Conservation (phyloP, 1,140 invertebrate genomes). For the Calliopsis andreniformis region DNA sequence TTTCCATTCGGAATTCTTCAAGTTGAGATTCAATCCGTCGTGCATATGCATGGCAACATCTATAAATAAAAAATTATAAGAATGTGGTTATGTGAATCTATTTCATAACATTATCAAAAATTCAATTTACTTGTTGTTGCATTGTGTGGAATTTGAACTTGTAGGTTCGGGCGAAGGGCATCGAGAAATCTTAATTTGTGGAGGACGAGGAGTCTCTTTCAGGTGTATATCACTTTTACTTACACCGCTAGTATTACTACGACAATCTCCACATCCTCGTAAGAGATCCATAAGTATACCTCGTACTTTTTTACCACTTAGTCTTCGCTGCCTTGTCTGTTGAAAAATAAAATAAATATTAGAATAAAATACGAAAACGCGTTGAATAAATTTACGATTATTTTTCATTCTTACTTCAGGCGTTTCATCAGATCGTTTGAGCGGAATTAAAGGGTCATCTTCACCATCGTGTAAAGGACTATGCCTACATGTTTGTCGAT, state of each 20-base stretch:
- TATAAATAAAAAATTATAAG: constrained; percentile 26
- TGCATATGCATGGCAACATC: constrained; percentile 65
- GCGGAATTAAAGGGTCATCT: constrained; percentile 56
- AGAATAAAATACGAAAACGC: background rate
- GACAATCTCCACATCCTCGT: constrained; percentile 73
- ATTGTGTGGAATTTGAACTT: constrained; percentile 50
- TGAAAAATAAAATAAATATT: constrained; percentile 1
- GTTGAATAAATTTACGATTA: background rate
- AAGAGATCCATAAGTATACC: constrained; percentile 73
- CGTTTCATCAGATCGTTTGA: constrained; percentile 49
- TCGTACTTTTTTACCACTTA: constrained; percentile 70
- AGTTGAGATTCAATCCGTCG: constrained; percentile 69
- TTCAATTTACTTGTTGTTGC: constrained; percentile 67
- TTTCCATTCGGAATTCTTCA: constrained; percentile 68
- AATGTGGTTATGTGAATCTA: background rate
- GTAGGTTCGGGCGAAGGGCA: constrained; percentile 44
- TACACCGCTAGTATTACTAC: constrained; percentile 51
- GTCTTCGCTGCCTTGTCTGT: constrained; percentile 69
- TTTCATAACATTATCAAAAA: background rate
- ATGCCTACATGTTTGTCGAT: constrained; percentile 26
- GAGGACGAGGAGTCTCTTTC: constrained; percentile 46
- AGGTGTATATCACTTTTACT: constrained; percentile 33
- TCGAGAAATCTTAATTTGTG: constrained; percentile 60
- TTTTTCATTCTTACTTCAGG: constrained; percentile 59
- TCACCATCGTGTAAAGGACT: constrained; percentile 43